Evolutionary conservation across 2,888 invertebrate species (phyloP).

Genomic region (Clusia tigrina): DNA sequence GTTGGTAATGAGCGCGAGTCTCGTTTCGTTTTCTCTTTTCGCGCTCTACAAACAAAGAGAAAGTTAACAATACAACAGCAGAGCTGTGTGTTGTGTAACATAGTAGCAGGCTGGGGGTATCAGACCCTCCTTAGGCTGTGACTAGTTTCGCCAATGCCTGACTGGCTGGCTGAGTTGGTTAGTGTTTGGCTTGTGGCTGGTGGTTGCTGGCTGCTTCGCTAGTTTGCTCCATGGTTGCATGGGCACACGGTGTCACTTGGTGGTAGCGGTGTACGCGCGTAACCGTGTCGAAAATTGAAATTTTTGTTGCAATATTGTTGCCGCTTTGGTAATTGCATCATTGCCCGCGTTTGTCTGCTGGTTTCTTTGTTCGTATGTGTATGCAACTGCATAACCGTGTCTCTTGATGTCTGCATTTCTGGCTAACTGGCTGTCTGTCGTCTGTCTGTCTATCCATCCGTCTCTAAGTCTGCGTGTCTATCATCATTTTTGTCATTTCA

Average conservation of each 20-base stretch:
- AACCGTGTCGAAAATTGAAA: conserved; percentile 7
- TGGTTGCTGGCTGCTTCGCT: background rate
- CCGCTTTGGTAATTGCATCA: conserved; percentile 11
- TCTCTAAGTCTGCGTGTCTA: conserved; percentile 9
- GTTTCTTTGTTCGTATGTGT: conserved; percentile 19
- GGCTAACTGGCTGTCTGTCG: conserved; percentile 10
- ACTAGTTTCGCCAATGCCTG: background rate
- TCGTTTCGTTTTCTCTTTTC: no score
- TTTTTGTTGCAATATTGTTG: background rate
- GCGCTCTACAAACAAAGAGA: no score
- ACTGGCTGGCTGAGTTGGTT: background rate
- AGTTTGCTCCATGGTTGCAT: background rate
- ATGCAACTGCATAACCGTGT: background rate
- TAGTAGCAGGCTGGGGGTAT: no score
- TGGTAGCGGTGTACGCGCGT: background rate
- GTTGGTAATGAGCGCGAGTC: no score
- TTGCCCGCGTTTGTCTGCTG: conserved; percentile 16
- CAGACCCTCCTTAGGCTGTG: background rate
- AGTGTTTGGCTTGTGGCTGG: background rate
- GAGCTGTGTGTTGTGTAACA: no score
- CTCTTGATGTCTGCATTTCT: background rate
- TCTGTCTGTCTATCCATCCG: conserved; percentile 22
- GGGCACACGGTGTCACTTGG: no score
- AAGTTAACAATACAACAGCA: no score
- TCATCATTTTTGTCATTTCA: conserved; percentile 2